Evolutionary conservation across 2,113 vertebrate genomes (phyloP).

Genomic region (Atrichornis clamosus): DNA sequence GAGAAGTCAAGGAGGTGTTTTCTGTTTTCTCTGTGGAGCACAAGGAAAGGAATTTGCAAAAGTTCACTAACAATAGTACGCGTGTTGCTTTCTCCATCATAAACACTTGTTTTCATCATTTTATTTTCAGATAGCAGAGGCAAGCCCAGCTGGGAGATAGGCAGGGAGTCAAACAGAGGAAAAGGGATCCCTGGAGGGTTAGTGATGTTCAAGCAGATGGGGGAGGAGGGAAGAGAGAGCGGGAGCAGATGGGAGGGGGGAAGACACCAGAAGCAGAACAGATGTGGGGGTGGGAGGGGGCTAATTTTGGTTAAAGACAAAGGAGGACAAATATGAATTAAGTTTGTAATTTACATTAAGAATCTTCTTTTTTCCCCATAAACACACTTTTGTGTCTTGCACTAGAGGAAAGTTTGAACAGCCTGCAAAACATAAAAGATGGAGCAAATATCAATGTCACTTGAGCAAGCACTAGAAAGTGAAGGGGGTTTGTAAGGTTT

Average conservation of each 20-base stretch:
- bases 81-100: background rate
- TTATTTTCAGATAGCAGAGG: background rate
- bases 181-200: conserved; percentile 51
- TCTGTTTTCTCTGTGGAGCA: background rate
- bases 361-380: background rate
- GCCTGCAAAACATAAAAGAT: background rate
- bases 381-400: background rate
- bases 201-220: conserved; percentile 52
- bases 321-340: conserved; percentile 39
- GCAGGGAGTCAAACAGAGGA: conserved; percentile 39
- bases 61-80: background rate
- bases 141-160: conserved; percentile 13
- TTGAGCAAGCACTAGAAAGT: background rate
- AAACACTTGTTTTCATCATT: background rate
- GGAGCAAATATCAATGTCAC: background rate
- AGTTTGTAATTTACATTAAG: conserved; percentile 30
- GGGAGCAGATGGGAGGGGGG: conserved; percentile 52
- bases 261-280: conserved; percentile 44
- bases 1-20: background rate
- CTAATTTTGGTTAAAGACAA: conserved; percentile 56
- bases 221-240: conserved; percentile 32
- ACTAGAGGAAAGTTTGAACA: background rate
- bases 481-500: background rate
- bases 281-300: conserved; percentile 47
- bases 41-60: background rate